These are phyloP conservation scores for Junonia oenone DNA, from an alignment of 2,888 invertebrate genomes.

Conservation along the genomic window DNA sequence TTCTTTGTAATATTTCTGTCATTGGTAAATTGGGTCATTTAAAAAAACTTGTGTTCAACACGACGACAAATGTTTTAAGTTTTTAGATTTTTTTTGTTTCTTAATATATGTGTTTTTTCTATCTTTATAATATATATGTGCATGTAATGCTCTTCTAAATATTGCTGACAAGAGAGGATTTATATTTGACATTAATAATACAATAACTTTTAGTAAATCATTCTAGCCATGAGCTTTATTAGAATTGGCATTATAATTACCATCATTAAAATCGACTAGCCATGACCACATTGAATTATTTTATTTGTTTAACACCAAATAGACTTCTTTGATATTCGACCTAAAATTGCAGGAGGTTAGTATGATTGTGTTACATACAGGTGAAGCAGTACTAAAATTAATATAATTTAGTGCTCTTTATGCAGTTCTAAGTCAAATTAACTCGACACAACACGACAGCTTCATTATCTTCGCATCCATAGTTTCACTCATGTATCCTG, in stretches of 20 bases:
- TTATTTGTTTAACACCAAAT: too few relatives aligned
- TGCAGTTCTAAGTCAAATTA: not conserved
- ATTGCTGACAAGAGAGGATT: too few relatives aligned
- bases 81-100: not conserved
- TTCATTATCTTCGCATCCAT: constrained; percentile 17
- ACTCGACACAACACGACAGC: constrained; percentile 8
- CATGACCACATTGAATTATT: too few relatives aligned
- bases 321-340: too few relatives aligned
- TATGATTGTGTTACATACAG: not conserved
- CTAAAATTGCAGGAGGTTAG: not conserved
- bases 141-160: not conserved
- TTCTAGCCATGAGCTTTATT: too few relatives aligned
- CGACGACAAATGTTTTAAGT: not conserved
- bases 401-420: not conserved
- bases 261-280: too few relatives aligned
- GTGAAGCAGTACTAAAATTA: not conserved
- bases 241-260: too few relatives aligned
- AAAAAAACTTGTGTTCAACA: not conserved
- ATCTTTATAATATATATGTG: not conserved
- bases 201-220: too few relatives aligned
- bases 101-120: not conserved
- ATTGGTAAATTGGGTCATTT: constrained; percentile 17
- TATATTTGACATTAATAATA: too few relatives aligned
- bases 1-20: constrained; percentile 3
- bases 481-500: constrained; percentile 13